phyloP scores from a whole-genome alignment of 2,797 vertebrate genomes.

The Caiman crocodilus region DNA sequence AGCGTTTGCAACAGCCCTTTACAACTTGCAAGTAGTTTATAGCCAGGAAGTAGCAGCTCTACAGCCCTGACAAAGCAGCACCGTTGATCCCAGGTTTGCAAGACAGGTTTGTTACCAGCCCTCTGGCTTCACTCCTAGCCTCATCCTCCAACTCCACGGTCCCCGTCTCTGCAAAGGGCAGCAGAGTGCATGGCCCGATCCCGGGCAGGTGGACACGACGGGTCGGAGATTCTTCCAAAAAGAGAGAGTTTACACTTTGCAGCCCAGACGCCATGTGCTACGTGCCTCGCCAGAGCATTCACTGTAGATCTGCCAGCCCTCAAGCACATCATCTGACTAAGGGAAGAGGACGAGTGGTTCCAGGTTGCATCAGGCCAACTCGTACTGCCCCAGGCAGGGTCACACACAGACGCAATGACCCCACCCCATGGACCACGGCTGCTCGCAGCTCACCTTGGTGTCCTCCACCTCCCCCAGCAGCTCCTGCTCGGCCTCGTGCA shows the following conservation, averaged over 20 bases:
- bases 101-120: neutral
- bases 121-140: neutral
- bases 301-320: too few relatives aligned
- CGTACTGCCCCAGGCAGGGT: neutral
- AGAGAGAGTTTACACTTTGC: too few relatives aligned
- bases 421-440: fast-evolving
- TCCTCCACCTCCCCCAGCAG: constrained; percentile 90
- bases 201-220: neutral
- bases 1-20: neutral
- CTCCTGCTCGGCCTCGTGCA: constrained; percentile 93
- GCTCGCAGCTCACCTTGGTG: constrained; percentile 82
- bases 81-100: neutral
- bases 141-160: neutral
- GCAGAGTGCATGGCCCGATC: neutral
- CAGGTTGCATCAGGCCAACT: neutral
- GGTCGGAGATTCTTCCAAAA: too few relatives aligned
- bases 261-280: neutral
- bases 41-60: neutral
- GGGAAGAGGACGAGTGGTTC: fast-evolving
- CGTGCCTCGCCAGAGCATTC: neutral
- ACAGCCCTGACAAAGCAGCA: neutral
- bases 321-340: too few relatives aligned
- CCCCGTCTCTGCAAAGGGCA: too few relatives aligned
- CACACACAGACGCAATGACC: too few relatives aligned
- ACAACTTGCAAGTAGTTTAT: neutral